Evolutionary conservation across 2,797 vertebrate species (phyloP).

Genomic region (Sarcophilus harrisii): DNA sequence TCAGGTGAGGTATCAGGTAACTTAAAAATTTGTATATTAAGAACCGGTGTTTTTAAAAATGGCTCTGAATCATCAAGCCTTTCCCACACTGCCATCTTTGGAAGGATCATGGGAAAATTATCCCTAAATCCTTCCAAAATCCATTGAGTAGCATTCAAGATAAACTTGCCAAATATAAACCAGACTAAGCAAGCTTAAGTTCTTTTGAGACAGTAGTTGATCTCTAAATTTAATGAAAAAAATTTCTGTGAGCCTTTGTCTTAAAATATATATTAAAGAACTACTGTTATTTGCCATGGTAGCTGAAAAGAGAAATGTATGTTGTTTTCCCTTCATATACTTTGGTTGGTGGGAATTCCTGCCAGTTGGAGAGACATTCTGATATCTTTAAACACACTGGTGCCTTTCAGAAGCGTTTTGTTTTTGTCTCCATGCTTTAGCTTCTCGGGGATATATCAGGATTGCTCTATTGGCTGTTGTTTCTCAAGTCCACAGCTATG

Average conservation of each 20-base stretch:
- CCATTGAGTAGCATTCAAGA: slow-evolving; percentile 12
- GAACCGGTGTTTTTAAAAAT: slow-evolving; percentile 30
- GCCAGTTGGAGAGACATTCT: not conserved
- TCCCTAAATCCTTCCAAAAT: not conserved
- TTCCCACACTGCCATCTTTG: slow-evolving; percentile 29
- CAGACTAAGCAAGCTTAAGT: slow-evolving; percentile 7
- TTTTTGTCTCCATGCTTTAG: not conserved
- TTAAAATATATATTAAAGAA: not conserved
- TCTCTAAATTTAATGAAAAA: not conserved
- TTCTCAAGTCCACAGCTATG: not conserved
- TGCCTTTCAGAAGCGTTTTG: not conserved
- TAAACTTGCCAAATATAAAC: slow-evolving; percentile 21
- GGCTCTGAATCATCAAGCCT: slow-evolving; percentile 4
- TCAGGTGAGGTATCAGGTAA: slow-evolving; percentile 2
- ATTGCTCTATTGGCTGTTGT: not conserved
- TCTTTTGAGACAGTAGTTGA: slow-evolving; percentile 33
- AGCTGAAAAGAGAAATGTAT: not conserved
- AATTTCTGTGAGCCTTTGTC: not conserved
- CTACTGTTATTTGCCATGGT: not conserved
- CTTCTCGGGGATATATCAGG: not conserved
- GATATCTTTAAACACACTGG: not conserved
- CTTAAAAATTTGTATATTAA: slow-evolving; percentile 12
- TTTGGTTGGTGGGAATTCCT: not conserved
- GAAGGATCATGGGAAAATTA: slow-evolving; percentile 13
- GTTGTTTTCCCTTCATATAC: not conserved